phyloP scores from a whole-genome alignment of 2,113 vertebrate genomes.

The Bos indicus region DNA sequence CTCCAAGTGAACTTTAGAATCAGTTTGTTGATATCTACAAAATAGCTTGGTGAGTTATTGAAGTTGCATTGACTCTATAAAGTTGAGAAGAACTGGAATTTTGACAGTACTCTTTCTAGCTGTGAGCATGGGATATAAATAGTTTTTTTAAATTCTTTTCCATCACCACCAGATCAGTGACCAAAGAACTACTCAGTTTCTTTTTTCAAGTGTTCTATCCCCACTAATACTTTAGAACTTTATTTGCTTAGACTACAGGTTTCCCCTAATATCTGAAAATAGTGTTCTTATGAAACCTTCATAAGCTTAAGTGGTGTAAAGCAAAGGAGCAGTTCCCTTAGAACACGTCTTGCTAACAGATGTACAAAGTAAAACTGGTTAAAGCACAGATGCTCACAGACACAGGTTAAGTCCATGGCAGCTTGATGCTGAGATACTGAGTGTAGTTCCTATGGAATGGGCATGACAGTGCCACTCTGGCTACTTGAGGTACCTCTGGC shows the following conservation, averaged over 20 bases:
- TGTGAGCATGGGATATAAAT: not conserved
- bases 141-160: not conserved
- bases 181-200: not conserved
- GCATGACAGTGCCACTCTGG: not conserved
- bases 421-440: not conserved
- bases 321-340: not conserved
- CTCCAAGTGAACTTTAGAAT: not conserved
- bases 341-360: not conserved
- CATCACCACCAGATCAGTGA: not conserved
- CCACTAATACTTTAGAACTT: not conserved
- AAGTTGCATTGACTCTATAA: not conserved
- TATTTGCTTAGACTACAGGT: not conserved
- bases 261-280: not conserved
- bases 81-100: not conserved
- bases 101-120: not conserved
- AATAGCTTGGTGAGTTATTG: not conserved
- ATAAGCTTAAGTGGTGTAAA: not conserved
- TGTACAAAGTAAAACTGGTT: not conserved
- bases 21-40: not conserved
- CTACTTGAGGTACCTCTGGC: not conserved
- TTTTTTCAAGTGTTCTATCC: not conserved
- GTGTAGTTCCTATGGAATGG: not conserved
- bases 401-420: not conserved
- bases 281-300: not conserved
- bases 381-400: not conserved